These are phyloP conservation scores for Agrotis puta DNA, from an alignment of 2,888 invertebrate species.

Conservation along the genomic window DNA sequence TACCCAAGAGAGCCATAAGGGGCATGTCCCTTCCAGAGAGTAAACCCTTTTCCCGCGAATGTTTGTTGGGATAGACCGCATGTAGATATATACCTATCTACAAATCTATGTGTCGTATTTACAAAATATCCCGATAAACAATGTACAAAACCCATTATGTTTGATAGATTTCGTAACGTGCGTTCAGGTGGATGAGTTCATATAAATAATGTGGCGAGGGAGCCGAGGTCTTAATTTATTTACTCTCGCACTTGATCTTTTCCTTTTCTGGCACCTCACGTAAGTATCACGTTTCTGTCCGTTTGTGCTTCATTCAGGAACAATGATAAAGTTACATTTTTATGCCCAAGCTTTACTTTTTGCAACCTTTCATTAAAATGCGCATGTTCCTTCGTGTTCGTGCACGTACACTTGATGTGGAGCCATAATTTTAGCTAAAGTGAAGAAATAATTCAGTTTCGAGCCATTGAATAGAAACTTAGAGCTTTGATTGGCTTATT, in stretches of 20 bases:
- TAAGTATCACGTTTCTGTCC: slow-evolving; percentile 22
- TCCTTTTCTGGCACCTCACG: slow-evolving; percentile 33
- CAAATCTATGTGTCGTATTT: slow-evolving; percentile 27
- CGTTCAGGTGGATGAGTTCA: slow-evolving; percentile 26
- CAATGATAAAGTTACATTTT: slow-evolving; percentile 36
- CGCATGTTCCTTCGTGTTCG: not conserved
- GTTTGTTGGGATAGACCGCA: slow-evolving; percentile 60
- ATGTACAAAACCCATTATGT: slow-evolving; percentile 12
- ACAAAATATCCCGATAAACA: slow-evolving; percentile 41
- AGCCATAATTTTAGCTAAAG: not conserved
- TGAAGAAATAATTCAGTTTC: not conserved
- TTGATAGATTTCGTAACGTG: slow-evolving; percentile 52
- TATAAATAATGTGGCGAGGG: slow-evolving; percentile 44
- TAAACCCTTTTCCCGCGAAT: slow-evolving; percentile 73
- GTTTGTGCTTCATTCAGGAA: slow-evolving; percentile 34
- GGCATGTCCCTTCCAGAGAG: slow-evolving; percentile 74
- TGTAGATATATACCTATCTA: slow-evolving; percentile 45
- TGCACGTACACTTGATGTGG: not conserved
- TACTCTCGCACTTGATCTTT: slow-evolving; percentile 45
- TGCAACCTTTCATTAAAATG: not conserved
- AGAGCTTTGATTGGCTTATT: slow-evolving; percentile 15
- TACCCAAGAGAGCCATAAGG: slow-evolving; percentile 78
- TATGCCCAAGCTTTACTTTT: slow-evolving; percentile 3
- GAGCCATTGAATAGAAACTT: not conserved
- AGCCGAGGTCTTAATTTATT: slow-evolving; percentile 53